Percentiles rank a stretch among this genome's conserved stretches.
Conservation (phyloP, 2,113 vertebrate genomes). For the Anarrhichthys ocellatus region DNA sequence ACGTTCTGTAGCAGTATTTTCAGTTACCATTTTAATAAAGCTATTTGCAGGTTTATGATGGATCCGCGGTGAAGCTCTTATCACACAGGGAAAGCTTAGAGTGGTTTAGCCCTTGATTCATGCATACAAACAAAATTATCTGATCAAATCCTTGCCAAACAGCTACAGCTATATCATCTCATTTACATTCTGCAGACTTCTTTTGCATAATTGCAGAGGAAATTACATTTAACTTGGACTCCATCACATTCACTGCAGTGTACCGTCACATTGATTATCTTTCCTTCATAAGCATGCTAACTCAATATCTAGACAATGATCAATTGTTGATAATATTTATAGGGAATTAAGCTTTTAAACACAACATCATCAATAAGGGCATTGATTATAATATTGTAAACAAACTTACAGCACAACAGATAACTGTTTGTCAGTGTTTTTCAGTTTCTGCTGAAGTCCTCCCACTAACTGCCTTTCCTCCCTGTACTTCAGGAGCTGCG, state of each 20-base stretch:
- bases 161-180: conserved; percentile 45
- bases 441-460: neutral
- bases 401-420: neutral
- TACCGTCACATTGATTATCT: conserved; percentile 40
- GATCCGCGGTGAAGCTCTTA: conserved; percentile 28
- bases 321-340: conserved; percentile 38
- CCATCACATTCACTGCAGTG: neutral
- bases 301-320: conserved; percentile 43
- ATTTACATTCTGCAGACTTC: conserved; percentile 55
- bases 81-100: conserved; percentile 38
- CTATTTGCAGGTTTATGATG: conserved; percentile 49
- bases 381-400: conserved; percentile 11
- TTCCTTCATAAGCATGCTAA: conserved; percentile 27
- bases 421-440: conserved; percentile 4
- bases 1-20: conserved; percentile 26
- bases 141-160: conserved; percentile 61
- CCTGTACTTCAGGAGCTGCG: conserved; percentile 84
- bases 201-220: conserved; percentile 58
- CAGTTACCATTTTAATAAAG: conserved; percentile 45
- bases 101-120: conserved; percentile 50
- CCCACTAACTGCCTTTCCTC: conserved; percentile 16
- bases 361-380: conserved; percentile 23
- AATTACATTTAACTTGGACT: conserved; percentile 42
- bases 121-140: conserved; percentile 61
- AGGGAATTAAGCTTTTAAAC: conserved; percentile 3